Evolutionary conservation across 2,888 invertebrate genomes (phyloP), one percentile per base, ranked within the genome.

Genomic region (Trichacis sp.): DNA sequence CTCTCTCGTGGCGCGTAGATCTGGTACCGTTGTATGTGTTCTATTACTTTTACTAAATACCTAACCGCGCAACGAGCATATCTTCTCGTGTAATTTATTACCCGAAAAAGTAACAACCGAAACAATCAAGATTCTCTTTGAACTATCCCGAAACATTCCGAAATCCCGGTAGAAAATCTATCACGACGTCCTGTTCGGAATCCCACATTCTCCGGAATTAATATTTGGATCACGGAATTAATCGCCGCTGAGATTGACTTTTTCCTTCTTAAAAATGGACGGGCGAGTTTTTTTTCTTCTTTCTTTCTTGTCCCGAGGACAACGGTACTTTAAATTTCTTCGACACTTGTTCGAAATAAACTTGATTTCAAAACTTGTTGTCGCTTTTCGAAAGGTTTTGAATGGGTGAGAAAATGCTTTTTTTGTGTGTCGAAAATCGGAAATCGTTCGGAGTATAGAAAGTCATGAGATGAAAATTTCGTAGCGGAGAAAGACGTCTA

Each of bases 11-110:
- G 36, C 56, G 45, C 63, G 60, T 62, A 56, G 43, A 57, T 64
- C 62, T 57, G 51, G 64, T 65, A 64, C 63, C 62, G 61, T 58
- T 68, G 47, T 52, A 45, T 62, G 52, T 36, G 29, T 48, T 55
- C 48, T 46, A 57, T 54, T 64, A 63, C 65, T 63, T 58, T 69
- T 65, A 69, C 63, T 69, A 59, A 61, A 47, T 47, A 53, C 60
- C 55, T 40, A 43, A 38, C 48, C 54, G 55, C 55, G 47, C 50
- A 54, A n/a, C n/a, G n/a, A n/a, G n/a, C n/a, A n/a, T n/a, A n/a
- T 19, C 42, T 42, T 42, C 24, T 45, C 54, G 14, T 9, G 40
- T 20, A 40, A 17, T 18, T 48, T 40, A 30, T 47, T 53, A 47
- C 49, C n/a, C n/a, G n/a, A n/a, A n/a, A n/a, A n/a, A n/a, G n/a